Percentiles rank a stretch among this genome's conserved stretches.
Conservation (phyloP, 2,113 vertebrate genomes). For the Lipotes vexillifer region DNA sequence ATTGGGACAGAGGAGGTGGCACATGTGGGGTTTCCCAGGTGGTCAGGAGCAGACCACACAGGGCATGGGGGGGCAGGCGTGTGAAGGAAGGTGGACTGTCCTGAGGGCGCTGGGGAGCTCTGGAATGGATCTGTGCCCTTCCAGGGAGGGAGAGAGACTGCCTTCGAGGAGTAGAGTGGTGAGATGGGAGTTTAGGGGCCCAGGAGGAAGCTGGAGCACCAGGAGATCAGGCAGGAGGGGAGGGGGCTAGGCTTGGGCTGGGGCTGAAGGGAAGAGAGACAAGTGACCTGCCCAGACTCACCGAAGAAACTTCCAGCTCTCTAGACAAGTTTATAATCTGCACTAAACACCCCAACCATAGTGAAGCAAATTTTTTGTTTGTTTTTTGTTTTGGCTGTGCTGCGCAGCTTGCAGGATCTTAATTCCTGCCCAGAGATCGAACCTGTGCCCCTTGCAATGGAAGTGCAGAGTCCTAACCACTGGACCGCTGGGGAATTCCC, state of each 20-base stretch:
- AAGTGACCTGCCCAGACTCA: background rate
- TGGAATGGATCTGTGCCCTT: background rate
- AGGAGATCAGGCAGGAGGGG: background rate
- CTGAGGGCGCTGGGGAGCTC: background rate
- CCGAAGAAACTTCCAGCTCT: background rate
- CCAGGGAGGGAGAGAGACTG: background rate
- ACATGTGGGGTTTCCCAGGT: background rate
- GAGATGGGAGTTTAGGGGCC: background rate
- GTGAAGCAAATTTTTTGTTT: background rate
- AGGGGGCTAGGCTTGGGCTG: background rate
- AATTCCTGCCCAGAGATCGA: background rate
- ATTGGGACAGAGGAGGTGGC: background rate
- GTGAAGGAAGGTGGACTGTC: background rate
- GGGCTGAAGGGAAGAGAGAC: background rate
- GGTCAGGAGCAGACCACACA: background rate
- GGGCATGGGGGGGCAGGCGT: accelerated
- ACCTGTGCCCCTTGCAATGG: background rate
- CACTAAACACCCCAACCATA: background rate
- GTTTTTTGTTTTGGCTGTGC: background rate
- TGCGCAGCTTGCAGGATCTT: background rate
- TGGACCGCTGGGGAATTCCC: background rate
- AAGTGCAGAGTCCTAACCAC: background rate
- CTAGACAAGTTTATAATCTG: background rate
- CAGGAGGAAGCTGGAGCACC: background rate
- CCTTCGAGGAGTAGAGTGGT: background rate